Evolutionary conservation across 1,140 invertebrate genomes (phyloP).

Genomic region (Bacillus rossius): DNA sequence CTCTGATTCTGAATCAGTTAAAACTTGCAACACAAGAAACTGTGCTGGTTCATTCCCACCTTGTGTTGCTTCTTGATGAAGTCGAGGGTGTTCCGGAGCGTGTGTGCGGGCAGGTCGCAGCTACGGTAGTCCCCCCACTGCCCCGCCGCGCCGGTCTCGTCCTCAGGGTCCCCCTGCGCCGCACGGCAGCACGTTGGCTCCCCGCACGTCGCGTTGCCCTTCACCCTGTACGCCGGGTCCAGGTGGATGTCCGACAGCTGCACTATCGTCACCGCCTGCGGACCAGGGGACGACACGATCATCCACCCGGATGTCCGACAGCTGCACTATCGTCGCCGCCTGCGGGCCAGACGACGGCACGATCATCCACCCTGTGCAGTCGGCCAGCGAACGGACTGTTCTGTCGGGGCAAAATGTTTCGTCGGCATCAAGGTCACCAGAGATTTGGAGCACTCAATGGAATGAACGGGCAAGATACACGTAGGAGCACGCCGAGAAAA

Average conservation of each 20-base stretch:
- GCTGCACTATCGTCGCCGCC: constrained; percentile 56
- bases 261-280: constrained; percentile 48
- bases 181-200: constrained; percentile 37
- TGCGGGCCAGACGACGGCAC: no score
- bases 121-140: constrained; percentile 34
- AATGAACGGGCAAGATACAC: no score
- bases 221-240: constrained; percentile 47
- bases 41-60: constrained; percentile 17
- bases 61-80: constrained; percentile 20
- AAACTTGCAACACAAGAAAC: no score
- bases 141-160: constrained; percentile 18
- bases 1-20: no score
- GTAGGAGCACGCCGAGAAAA: no score
- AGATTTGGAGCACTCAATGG: no score
- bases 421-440: no score
- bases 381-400: no score
- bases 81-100: constrained; percentile 33
- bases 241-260: constrained; percentile 79
- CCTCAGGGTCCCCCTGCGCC: background rate
- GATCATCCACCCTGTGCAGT: no score
- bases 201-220: constrained; percentile 28
- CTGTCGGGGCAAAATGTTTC: no score
- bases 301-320: constrained; percentile 82
- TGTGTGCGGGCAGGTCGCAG: constrained; percentile 36
- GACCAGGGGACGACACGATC: no score